These are phyloP conservation scores for Hanleya hanleyi DNA, from an alignment of 2,888 invertebrate species.

Conservation along the genomic window DNA sequence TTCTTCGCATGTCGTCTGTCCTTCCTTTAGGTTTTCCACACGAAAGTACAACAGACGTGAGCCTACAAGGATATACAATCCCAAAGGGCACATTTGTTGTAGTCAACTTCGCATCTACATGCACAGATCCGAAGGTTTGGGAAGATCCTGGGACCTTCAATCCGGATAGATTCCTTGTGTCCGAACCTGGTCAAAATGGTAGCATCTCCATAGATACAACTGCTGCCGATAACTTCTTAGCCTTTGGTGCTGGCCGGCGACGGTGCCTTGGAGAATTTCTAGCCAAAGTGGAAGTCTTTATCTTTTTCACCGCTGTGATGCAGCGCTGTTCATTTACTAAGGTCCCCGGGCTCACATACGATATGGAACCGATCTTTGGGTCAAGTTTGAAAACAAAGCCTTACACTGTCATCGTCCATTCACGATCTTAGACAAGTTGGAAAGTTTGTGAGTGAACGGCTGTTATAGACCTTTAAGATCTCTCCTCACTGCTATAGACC, in stretches of 20 bases:
- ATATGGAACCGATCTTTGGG: slow-evolving; percentile 57
- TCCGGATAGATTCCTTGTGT: slow-evolving; percentile 50
- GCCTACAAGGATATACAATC: slow-evolving; percentile 33
- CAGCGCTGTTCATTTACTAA: slow-evolving; percentile 51
- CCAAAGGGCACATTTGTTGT: slow-evolving; percentile 47
- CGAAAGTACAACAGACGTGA: slow-evolving; percentile 51
- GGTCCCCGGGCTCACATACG: slow-evolving; percentile 39
- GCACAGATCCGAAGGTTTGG: slow-evolving; percentile 46
- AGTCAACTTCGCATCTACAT: slow-evolving; percentile 48
- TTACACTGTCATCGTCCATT: slow-evolving; percentile 45
- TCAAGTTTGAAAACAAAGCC: slow-evolving; percentile 54
- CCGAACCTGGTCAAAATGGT: not conserved
- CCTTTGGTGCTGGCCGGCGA: slow-evolving; percentile 60
- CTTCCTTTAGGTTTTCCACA: slow-evolving; percentile 66
- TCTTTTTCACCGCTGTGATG: slow-evolving; percentile 59
- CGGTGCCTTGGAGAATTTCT: slow-evolving; percentile 65
- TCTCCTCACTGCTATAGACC: no score
- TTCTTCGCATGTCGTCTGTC: slow-evolving; percentile 56
- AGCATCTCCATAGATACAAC: slow-evolving; percentile 27
- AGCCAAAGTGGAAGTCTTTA: slow-evolving; percentile 59
- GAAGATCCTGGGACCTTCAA: slow-evolving; percentile 52
- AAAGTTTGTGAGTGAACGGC: no score
- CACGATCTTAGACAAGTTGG: no score
- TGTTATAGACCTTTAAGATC: no score
- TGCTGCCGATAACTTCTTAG: slow-evolving; percentile 52